Evolutionary conservation across 1,140 invertebrate genomes (phyloP), one percentile per base, ranked within the genome.

Genomic region (Trigoniulus corallinus): DNA sequence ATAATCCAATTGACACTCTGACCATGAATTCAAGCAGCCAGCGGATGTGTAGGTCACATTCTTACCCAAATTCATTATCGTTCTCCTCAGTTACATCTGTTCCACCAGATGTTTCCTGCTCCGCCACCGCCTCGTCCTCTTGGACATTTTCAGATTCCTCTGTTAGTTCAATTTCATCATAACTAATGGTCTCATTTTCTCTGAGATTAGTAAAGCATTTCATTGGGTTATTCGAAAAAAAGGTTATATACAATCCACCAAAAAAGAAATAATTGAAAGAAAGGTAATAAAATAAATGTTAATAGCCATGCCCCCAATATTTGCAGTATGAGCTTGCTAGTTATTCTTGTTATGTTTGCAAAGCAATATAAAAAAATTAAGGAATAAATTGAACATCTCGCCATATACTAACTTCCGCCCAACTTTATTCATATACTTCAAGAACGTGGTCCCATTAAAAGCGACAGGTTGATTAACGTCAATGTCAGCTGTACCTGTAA

Each of bases 401-500:
- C n/a, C n/a, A n/a, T n/a, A 44, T 20, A 64, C 64, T 69, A 67
- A 80, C 78, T 71, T 72, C 61, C 71, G 67, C 51, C 68, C 68
- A 43, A 75, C 68, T 56, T 73, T 75, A 57, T 78, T 76, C 13
- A 72, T 62, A 71, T 72, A 80, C 53, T 77, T 73, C 27, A 80
- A 59, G 59, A 71, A 78, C 23, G 75, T 79, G 53, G 73, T 66
- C 10, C 78, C 77, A 58, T 78, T 70, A 63, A 81, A 80, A 45
- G 69, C 64, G 3, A 81, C 70, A 7, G 78, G 75, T 48, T 70
- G 65, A 52, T 74, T 69, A 10, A 70, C 60, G 53, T 66, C 62
- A 58, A 72, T 70, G 18, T 70, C 67, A 18, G 61, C 67, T 50
- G 65, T 61, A 47, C 60, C 62, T 43, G 65, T 64, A 59, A 69